phyloP scores from a whole-genome alignment of 2,888 invertebrate genomes.

The Drosophila fungiperda region DNA sequence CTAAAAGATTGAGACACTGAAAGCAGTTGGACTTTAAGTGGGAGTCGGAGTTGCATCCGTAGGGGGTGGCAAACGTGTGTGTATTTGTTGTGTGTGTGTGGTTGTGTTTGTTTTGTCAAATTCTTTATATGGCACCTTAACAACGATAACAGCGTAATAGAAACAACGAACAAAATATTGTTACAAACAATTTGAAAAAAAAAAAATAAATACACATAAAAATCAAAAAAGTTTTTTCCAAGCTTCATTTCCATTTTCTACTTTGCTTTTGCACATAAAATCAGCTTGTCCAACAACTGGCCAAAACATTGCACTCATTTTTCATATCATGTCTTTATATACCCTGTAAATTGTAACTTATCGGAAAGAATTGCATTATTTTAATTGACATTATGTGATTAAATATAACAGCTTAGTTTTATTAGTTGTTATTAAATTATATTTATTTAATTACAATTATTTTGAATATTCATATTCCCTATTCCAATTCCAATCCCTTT shows the following conservation, averaged over 20 bases:
- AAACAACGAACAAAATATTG: constrained; percentile 58
- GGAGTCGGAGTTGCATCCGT: constrained; percentile 1
- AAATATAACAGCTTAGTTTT: not conserved
- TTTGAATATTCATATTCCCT: not conserved
- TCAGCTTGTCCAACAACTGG: constrained; percentile 33
- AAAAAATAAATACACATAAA: constrained; percentile 26
- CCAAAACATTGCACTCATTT: constrained; percentile 38
- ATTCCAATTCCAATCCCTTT: too few species aligned
- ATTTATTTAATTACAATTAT: not conserved
- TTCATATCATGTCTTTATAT: constrained; percentile 15
- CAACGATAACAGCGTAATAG: constrained; percentile 63
- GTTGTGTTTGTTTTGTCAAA: constrained; percentile 32
- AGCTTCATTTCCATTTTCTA: constrained; percentile 17
- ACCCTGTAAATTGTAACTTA: constrained; percentile 13
- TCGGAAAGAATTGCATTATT: not conserved
- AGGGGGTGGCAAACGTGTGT: constrained; percentile 20
- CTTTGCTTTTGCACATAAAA: constrained; percentile 25
- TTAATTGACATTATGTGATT: not conserved
- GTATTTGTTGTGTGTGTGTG: constrained; percentile 10
- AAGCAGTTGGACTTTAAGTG: constrained; percentile 11
- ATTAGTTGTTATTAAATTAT: not conserved
- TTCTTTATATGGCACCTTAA: constrained; percentile 65
- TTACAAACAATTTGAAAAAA: constrained; percentile 53
- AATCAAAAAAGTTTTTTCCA: constrained; percentile 43
- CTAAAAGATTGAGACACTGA: constrained; percentile 56